Percentiles rank a stretch among this genome's conserved stretches.
Evolutionary conservation across 2,888 invertebrate genomes (phyloP).

Genomic region (Isoperla grammatica): DNA sequence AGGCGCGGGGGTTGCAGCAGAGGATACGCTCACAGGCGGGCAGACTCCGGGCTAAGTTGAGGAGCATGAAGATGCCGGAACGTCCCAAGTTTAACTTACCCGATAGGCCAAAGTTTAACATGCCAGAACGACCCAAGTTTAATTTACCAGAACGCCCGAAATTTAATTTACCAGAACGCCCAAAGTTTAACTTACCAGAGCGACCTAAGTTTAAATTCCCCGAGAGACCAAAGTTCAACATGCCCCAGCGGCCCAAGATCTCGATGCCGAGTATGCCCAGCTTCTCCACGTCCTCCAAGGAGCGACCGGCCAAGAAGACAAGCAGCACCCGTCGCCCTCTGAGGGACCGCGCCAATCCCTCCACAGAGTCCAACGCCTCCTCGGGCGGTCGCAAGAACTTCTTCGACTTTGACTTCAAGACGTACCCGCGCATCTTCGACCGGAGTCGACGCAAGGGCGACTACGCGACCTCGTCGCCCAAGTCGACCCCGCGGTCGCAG

Average conservation of each 20-base stretch:
- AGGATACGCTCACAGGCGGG: conserved; percentile 65
- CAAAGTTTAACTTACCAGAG: conserved; percentile 52
- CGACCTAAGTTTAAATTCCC: conserved; percentile 59
- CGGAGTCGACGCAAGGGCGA: conserved; percentile 40
- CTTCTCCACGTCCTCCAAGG: conserved; percentile 15
- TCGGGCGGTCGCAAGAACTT: conserved; percentile 49
- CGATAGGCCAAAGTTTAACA: conserved; percentile 46
- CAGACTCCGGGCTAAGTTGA: conserved; percentile 62
- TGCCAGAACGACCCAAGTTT: conserved; percentile 55
- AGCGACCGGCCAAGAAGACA: conserved; percentile 11
- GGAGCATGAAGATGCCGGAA: conserved; percentile 56
- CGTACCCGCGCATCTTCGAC: conserved; percentile 65
- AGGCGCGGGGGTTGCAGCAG: conserved; percentile 48
- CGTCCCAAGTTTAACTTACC: conserved; percentile 48
- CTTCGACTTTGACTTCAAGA: conserved; percentile 68
- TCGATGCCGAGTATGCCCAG: conserved; percentile 40
- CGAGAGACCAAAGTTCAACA: conserved; percentile 51
- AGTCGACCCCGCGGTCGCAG: conserved; percentile 45
- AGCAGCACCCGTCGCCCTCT: conserved; percentile 28
- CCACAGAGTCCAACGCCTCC: conserved; percentile 45
- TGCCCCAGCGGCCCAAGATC: conserved; percentile 52
- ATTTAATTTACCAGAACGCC: conserved; percentile 49
- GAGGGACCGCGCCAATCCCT: conserved; percentile 23
- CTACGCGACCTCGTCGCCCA: conserved; percentile 49
- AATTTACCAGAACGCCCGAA: conserved; percentile 59